Base-by-base conservation (phyloP, 92 coral and sea anemone species). In the Phenganax marumi region DNA sequence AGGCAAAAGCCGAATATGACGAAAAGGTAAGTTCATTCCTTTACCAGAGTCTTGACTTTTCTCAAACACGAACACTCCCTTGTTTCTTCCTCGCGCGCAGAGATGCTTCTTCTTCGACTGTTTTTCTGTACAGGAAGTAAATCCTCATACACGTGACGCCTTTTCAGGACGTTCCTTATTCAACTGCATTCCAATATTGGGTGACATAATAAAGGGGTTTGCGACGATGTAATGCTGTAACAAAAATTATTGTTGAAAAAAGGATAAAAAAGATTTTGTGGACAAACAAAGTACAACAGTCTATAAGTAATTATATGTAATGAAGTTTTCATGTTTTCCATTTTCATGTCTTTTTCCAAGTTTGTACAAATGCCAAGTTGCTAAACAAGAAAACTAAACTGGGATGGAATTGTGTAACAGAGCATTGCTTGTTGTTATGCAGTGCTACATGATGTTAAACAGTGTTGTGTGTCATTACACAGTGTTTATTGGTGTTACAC, bases 1-100 rank as follows among this genome's bases (percentile, higher is more conserved):
- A 24, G 26, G 68, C 23, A 12, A 76, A 56, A 56, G 50, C 1
- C 10, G 93, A 91, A 47, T 94, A 84, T 79, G 86, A 87, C 17
- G 68, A 62, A 26, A 55, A 82, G 76, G 98, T 97, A 76, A 55
- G 81, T n/a, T 68, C 73, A 54, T 76, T 50, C 25, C 19, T 14
- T 54, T 54, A 17, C 56, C 62, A 19, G 17, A 48, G 81, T 55
- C 62, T 74, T 52, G 16, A 19, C 51, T 26, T 74, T 74, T 66
- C 12, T 19, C 72, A 66, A 25, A 66, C 14, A 66, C 25, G 49
- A 66, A 66, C 72, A 66, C 49, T 66, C 72, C 49, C 43, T 25
- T 10, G 48, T 3, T 56, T 13, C 21, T 13, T 13, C 63, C 21
- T 13, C 63, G 21, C 17, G 17, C 63, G 7, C 63, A 14, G 21